A percentile compares a stretch with the other conserved stretches of the same genome.
These are phyloP conservation scores for Pitta sordida DNA, from an alignment of 2,113 vertebrate genomes.

Conservation along the genomic window DNA sequence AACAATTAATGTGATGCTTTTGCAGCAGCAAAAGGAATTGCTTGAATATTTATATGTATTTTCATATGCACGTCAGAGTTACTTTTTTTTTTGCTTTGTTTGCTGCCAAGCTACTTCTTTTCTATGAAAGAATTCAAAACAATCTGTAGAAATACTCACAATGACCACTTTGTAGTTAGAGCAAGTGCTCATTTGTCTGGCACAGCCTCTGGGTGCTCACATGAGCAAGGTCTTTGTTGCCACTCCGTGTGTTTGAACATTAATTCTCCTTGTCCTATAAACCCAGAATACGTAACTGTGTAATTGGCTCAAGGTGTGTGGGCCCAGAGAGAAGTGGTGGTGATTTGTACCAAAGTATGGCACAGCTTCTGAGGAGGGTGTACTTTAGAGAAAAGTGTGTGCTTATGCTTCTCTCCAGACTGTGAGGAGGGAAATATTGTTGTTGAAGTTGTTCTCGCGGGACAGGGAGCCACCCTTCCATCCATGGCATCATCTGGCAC, in stretches of 20 bases:
- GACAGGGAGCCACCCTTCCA: neutral
- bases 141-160: neutral
- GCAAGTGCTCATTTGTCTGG: neutral
- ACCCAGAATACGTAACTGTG: neutral
- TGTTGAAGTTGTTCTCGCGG: too few species aligned
- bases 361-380: neutral
- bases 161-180: neutral
- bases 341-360: neutral
- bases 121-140: neutral
- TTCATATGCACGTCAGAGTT: neutral
- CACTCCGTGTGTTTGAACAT: neutral
- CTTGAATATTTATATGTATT: neutral
- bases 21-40: neutral
- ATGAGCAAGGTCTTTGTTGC: neutral
- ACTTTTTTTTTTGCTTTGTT: too few species aligned
- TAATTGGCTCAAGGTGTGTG: neutral
- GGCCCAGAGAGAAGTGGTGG: too few species aligned
- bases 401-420: neutral
- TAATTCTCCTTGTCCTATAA: neutral
- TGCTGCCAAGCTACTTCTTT: neutral
- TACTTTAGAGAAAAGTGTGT: neutral
- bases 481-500: fast-evolving
- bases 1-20: neutral
- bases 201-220: fast-evolving
- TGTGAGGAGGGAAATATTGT: neutral